Evolutionary conservation across 2,888 invertebrate species (phyloP), one percentile per base, ranked within the genome.

Genomic region (Leucophora obtusa): DNA sequence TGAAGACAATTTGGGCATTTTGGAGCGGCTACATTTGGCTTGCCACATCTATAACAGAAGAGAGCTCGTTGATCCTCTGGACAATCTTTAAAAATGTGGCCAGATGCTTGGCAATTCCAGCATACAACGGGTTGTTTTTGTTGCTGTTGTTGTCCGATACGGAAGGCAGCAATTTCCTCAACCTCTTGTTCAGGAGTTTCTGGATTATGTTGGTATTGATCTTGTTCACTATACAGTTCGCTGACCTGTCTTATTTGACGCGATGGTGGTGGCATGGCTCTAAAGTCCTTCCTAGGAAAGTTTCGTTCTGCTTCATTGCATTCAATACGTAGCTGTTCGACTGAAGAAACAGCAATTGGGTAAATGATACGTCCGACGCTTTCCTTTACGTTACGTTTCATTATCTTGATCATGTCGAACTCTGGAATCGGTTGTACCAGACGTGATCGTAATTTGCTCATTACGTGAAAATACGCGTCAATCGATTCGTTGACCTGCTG

Each of bases 291-390:
- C 7, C 7, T 35, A 1, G 59, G 38, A 11, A 60, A 60, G 3
- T 60, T 21, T 8, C 21, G 43, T 21, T 68, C 68, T 8, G 47
- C 35, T 4, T 66, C 65, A 8, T 54, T 66, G 9, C 65, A 66
- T 14, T 54, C 65, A 1, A 54, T 15, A 3, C 65, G 18, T 0
- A 66, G n/a, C 35, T 59, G 69, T 7, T 69, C 69, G 1, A 69
- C 69, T 2, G 69, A 69, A 24, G 50, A 69, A 0, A 58, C 33
- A 1, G 35, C 9, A 8, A 38, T 66, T 9, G 53, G 35, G 7
- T 35, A 35, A 8, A 35, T 10, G 7, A 35, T 35, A 1, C 35
- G 8, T 35, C 35, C 35, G 4, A 35, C 35, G 10, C 35, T 35
- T 35, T 35, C 35, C 7, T 35, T 35, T 7, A 35, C 35, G 10